Conservation (phyloP, 2,113 vertebrate species). For the Procapra przewalskii region DNA sequence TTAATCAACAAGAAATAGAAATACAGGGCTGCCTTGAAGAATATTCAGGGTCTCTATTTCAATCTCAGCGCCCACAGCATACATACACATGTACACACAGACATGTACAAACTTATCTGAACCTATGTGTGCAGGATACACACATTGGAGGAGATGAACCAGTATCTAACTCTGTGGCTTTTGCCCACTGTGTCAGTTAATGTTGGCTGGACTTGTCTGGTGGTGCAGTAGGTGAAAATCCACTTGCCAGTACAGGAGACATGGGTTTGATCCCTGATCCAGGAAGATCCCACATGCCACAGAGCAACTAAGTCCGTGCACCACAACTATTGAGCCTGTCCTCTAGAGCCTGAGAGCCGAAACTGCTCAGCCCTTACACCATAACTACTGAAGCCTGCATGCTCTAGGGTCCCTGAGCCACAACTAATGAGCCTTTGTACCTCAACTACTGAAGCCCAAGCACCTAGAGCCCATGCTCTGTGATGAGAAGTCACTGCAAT, state of each 20-base stretch:
- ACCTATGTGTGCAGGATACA: neutral
- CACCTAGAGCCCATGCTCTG: neutral
- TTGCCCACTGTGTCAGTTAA: neutral
- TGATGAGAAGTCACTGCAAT: neutral
- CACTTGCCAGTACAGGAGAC: neutral
- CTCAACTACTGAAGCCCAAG: neutral
- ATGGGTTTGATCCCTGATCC: neutral
- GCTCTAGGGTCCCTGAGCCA: neutral
- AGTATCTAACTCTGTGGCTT: neutral
- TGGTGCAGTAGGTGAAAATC: neutral
- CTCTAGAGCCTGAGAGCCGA: neutral
- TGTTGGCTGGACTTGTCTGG: neutral
- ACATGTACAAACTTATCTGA: neutral
- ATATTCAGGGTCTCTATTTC: neutral
- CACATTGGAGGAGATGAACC: neutral
- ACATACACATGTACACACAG: too few relatives aligned
- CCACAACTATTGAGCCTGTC: neutral
- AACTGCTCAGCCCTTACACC: neutral
- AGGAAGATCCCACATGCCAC: neutral
- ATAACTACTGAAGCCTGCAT: neutral
- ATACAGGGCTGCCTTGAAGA: neutral
- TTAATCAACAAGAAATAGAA: conserved; percentile 16
- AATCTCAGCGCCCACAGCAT: neutral
- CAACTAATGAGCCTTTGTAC: neutral
- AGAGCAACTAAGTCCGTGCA: neutral